phyloP scores from a whole-genome alignment of 2,888 invertebrate species.

The Cheilosia pagana region DNA sequence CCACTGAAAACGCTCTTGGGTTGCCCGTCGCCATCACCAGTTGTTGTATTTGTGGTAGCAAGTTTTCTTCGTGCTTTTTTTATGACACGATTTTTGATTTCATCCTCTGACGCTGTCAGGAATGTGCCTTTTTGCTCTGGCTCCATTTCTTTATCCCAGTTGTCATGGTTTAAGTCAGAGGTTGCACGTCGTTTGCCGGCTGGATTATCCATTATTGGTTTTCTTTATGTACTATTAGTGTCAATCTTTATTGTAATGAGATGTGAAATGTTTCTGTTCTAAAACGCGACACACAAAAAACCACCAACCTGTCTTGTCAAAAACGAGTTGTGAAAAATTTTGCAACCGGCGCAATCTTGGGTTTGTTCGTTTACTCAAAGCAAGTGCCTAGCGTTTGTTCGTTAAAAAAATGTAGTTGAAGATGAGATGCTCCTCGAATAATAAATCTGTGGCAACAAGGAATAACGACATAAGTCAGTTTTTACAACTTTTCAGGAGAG shows the following conservation, averaged over 20 bases:
- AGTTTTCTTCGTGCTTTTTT: conserved; percentile 88
- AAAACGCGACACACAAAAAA: conserved; percentile 1
- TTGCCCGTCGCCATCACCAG: conserved; percentile 48
- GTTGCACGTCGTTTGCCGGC: conserved; percentile 90
- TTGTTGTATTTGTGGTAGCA: conserved; percentile 49
- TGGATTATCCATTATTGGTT: conserved; percentile 83
- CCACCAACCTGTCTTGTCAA: conserved; percentile 4
- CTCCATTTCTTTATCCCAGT: conserved; percentile 92
- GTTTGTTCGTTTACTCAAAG: conserved; percentile 3
- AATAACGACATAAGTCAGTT: too few species aligned
- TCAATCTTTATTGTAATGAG: neutral
- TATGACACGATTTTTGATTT: conserved; percentile 90
- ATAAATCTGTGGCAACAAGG: too few species aligned
- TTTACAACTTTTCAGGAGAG: too few species aligned
- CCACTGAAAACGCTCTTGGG: conserved; percentile 87
- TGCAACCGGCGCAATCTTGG: conserved; percentile 15
- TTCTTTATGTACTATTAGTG: neutral
- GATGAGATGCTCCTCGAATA: too few species aligned
- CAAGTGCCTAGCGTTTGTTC: too few species aligned
- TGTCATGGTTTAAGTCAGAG: conserved; percentile 91
- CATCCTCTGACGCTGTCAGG: conserved; percentile 87
- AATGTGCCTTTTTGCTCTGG: conserved; percentile 89
- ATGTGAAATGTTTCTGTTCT: neutral
- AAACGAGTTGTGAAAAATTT: conserved; percentile 14
- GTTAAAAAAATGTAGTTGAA: too few species aligned